Evolutionary conservation across 1,140 invertebrate species (phyloP).

Genomic region (Hylyphantes graminicola): DNA sequence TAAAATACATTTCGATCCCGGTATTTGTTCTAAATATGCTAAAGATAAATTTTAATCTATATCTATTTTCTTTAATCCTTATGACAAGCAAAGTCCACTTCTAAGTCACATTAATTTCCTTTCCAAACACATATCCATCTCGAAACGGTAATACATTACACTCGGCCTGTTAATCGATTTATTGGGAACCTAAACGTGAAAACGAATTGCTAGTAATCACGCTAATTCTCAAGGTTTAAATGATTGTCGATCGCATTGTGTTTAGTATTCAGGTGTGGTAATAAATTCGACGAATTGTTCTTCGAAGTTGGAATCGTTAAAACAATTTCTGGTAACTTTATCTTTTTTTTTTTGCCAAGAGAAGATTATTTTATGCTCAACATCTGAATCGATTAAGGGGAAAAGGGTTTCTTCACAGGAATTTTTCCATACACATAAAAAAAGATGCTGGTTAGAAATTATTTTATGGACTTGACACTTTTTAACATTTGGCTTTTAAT

Average conservation of each 20-base stretch:
- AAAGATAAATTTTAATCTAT: too few relatives aligned
- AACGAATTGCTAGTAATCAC: slow-evolving; percentile 49
- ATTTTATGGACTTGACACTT: too few relatives aligned
- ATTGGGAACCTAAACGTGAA: slow-evolving; percentile 17
- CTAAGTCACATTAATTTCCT: too few relatives aligned
- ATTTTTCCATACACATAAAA: too few relatives aligned
- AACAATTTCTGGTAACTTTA: slow-evolving; percentile 16
- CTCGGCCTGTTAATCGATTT: slow-evolving; percentile 37
- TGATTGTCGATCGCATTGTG: slow-evolving; percentile 25
- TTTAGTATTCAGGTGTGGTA: slow-evolving; percentile 7
- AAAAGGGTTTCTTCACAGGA: too few relatives aligned
- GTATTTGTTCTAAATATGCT: too few relatives aligned
- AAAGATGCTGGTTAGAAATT: too few relatives aligned
- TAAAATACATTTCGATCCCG: too few relatives aligned
- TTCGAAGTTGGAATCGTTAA: slow-evolving; percentile 17
- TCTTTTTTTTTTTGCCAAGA: background rate
- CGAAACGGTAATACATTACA: slow-evolving; percentile 18
- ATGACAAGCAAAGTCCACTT: too few relatives aligned
- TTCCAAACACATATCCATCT: background rate
- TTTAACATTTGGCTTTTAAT: too few relatives aligned
- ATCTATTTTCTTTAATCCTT: too few relatives aligned
- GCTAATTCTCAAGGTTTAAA: slow-evolving; percentile 39
- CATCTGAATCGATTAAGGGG: background rate
- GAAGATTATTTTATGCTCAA: background rate
- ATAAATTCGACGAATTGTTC: slow-evolving; percentile 17